phyloP scores from a whole-genome alignment of 2,113 vertebrate genomes.

The Nerophis ophidion region DNA sequence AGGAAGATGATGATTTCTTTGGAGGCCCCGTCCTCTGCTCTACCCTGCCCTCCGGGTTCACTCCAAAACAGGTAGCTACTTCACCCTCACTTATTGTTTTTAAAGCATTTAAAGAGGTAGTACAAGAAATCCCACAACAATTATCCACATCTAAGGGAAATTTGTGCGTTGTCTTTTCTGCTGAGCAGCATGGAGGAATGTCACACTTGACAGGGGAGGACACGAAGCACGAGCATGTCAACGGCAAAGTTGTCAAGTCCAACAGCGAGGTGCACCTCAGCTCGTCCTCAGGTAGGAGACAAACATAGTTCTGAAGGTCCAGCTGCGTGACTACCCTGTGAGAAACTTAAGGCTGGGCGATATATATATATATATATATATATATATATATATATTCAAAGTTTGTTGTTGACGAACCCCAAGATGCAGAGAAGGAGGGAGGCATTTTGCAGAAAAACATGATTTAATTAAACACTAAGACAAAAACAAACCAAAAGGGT shows the following conservation, averaged over 20 bases:
- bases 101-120: neutral
- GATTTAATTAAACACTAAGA: no score
- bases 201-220: constrained; percentile 67
- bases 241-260: constrained; percentile 82
- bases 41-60: constrained; percentile 46
- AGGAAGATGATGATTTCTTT: constrained; percentile 74
- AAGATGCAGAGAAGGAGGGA: no score
- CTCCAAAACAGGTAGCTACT: constrained; percentile 53
- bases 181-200: constrained; percentile 59
- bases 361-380: no score
- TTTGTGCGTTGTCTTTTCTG: constrained; percentile 18
- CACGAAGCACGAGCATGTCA: constrained; percentile 53
- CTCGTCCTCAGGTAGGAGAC: constrained; percentile 75
- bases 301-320: neutral
- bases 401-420: no score
- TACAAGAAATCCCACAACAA: neutral
- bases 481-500: no score
- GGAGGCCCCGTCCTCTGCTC: constrained; percentile 17
- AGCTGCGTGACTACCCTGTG: constrained; percentile 2
- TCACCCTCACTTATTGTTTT: neutral
- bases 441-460: no score
- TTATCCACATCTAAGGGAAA: neutral
- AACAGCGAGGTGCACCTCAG: constrained; percentile 82
- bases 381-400: no score
- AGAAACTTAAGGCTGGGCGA: constrained; percentile 9